Base-by-base conservation (phyloP, 2,113 vertebrate genomes). In the Chloropsis hardwickii region DNA sequence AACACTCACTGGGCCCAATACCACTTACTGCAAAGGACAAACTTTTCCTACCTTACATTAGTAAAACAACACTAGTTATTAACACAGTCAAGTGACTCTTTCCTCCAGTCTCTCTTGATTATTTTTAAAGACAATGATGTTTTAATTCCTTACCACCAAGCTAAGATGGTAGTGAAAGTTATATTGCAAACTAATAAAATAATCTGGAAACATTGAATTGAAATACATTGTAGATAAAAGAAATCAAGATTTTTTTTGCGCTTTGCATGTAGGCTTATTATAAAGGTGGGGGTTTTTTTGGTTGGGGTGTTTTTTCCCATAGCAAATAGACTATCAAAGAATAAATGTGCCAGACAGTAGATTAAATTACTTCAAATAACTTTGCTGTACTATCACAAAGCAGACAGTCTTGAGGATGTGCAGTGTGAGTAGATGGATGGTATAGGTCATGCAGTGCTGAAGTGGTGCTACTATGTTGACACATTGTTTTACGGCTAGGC, bases 281-380 rank as follows among this genome's bases (percentile, higher is more conserved):
- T 50, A 45, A 84, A 40, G 14, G 5, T 67, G 8, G 7, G 0
- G 0, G 1, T 14, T 11, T 56, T 35, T 54, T 58, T 27, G 3
- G 0, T 40, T 54, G 20, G 1, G 3, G 2, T 11, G 10, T 39
- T 61, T 81, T 71, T 42, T 3, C n/a, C 12, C 5, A 7, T 23
- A 44, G 21, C 9, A 82, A 62, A 71, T 39, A 21, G 20, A 19
- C 13, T 74, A 1, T 51, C 19, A 60, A 90, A 85, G 35, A 84
- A 37, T 7, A 61, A 31, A 42, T 33, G 25, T 84, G 42, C 20
- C 47, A 78, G 42, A 15, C 22, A 37, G 22, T 33, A 60, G n/a
- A 29, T 33, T 25, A 18, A 50, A 20, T 69, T 76, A 19, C 48
- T 80, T 69, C 10, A 33, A 11, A 31, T 37, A 25, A 25, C 11